These are phyloP conservation scores for Pseudobourletiella spinata DNA, from an alignment of 1,140 invertebrate genomes.

Conservation along the genomic window DNA sequence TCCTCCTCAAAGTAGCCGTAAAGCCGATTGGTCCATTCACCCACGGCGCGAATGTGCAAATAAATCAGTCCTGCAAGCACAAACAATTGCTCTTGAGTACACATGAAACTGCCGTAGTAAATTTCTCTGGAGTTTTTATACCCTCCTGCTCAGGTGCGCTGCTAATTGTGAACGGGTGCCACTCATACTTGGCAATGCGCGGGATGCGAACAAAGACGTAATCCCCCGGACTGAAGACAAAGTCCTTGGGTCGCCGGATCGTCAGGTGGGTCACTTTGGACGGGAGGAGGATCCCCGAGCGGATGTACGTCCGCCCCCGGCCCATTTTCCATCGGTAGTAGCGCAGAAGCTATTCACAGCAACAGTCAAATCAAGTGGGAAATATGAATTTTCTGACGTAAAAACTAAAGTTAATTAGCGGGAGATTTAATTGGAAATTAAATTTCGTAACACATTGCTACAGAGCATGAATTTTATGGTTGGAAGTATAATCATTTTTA, in stretches of 20 bases:
- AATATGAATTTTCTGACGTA: no score
- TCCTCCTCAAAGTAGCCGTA: constrained; percentile 74
- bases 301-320: constrained; percentile 71
- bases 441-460: no score
- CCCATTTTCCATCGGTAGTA: constrained; percentile 36
- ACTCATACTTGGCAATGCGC: constrained; percentile 82
- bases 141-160: constrained; percentile 89
- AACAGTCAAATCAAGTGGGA: no score
- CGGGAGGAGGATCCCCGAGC: constrained; percentile 71
- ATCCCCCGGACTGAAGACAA: constrained; percentile 85
- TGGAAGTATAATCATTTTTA: no score
- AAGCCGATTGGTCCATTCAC: constrained; percentile 86
- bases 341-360: no score
- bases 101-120: background rate
- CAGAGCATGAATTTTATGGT: no score
- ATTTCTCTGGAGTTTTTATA: constrained; percentile 39
- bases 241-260: constrained; percentile 72
- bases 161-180: constrained; percentile 96
- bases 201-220: constrained; percentile 93
- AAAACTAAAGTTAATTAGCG: no score
- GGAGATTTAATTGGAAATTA: no score
- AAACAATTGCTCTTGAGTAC: background rate
- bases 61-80: constrained; percentile 69
- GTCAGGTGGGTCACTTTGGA: constrained; percentile 75
- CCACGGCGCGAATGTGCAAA: constrained; percentile 86